Conservation (phyloP, 1,140 invertebrate species). For the Paraescarpia echinospica region DNA sequence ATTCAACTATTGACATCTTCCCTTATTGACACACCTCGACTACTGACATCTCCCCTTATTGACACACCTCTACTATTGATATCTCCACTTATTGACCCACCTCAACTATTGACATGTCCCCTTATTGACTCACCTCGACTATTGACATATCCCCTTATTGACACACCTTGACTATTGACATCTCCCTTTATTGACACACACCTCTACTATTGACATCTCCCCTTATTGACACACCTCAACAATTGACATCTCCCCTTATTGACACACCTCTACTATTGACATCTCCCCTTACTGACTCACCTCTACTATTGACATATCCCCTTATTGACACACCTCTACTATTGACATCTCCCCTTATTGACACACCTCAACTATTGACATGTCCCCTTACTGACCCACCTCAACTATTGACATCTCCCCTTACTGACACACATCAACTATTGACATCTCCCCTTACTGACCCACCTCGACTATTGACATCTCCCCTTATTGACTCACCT, state of each 20-base stretch:
- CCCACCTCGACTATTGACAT: slow-evolving; percentile 58
- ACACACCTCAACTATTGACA: background rate
- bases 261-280: background rate
- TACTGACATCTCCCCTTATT: background rate
- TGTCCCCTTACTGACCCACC: background rate
- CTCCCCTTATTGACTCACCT: slow-evolving; percentile 38
- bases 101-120: background rate
- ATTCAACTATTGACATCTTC: too few species aligned
- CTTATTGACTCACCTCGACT: background rate
- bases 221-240: background rate
- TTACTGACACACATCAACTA: background rate
- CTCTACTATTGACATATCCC: background rate
- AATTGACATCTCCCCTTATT: background rate
- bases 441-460: background rate
- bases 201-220: background rate
- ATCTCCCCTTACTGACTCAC: background rate
- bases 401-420: background rate
- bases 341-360: background rate
- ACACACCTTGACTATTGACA: too few species aligned
- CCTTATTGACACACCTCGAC: too few species aligned
- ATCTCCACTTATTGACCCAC: background rate
- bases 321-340: background rate
- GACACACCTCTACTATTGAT: background rate
- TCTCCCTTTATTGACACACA: too few species aligned
- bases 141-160: background rate